phyloP scores from a whole-genome alignment of 1,140 invertebrate species.

The Aphidius gifuensis region DNA sequence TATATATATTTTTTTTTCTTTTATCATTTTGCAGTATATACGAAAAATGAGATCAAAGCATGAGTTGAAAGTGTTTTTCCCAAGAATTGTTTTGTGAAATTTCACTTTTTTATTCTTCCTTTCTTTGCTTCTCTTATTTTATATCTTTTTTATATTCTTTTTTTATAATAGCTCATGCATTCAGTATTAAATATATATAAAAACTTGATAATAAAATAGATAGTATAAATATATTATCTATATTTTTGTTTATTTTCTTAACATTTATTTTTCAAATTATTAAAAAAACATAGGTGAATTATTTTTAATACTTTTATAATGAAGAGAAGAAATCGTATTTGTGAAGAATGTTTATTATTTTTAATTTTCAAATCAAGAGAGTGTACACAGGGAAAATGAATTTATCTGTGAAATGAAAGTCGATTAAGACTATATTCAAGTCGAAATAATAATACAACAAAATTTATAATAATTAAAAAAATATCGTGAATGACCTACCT shows the following conservation, averaged over 20 bases:
- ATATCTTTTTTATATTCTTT: not conserved
- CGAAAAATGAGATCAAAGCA: slow-evolving; percentile 4
- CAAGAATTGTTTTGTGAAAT: not conserved
- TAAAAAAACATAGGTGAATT: too few relatives aligned
- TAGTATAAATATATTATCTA: too few relatives aligned
- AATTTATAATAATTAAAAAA: slow-evolving; percentile 8
- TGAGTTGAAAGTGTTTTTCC: slow-evolving; percentile 11
- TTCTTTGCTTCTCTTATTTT: not conserved
- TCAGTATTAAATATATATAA: too few relatives aligned
- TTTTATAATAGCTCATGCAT: not conserved
- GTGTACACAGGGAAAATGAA: slow-evolving; percentile 14
- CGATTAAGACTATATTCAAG: slow-evolving; percentile 1
- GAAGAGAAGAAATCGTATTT: too few relatives aligned
- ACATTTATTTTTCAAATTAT: too few relatives aligned
- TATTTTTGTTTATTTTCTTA: too few relatives aligned
- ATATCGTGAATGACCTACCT: slow-evolving; percentile 25
- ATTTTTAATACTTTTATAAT: too few relatives aligned
- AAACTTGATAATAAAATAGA: too few relatives aligned
- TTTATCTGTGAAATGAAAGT: slow-evolving; percentile 9
- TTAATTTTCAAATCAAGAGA: not conserved
- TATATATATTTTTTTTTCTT: slow-evolving; percentile 15
- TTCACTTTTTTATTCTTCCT: slow-evolving; percentile 11
- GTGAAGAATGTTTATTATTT: too few relatives aligned
- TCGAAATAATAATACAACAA: slow-evolving; percentile 5
- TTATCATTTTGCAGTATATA: not conserved